Conservation (phyloP, 2,113 vertebrate species). For the Hippoglossus stenolepis region DNA sequence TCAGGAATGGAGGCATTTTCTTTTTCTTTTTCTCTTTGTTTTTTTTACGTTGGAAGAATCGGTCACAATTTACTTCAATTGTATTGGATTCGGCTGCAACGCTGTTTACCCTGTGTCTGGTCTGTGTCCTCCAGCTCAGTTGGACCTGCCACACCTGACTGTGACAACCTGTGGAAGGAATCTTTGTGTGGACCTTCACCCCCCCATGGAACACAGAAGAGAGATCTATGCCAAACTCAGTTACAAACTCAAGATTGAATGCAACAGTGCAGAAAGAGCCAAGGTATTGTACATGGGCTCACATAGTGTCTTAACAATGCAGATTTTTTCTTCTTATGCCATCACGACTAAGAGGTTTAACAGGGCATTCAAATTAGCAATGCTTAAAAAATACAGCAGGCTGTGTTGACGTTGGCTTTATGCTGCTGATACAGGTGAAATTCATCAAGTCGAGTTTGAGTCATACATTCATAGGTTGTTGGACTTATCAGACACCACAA, state of each 20-base stretch:
- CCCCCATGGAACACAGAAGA: constrained; percentile 8
- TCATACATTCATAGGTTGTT: too few species aligned
- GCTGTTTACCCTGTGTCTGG: not conserved
- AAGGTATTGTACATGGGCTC: constrained; percentile 26
- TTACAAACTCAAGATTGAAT: constrained; percentile 43
- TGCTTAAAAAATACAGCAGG: not conserved
- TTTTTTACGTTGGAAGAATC: too few species aligned
- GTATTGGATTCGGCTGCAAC: too few species aligned
- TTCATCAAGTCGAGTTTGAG: not conserved
- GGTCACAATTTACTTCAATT: too few species aligned
- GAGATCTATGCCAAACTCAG: not conserved
- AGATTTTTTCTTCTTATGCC: not conserved
- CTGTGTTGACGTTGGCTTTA: too few species aligned
- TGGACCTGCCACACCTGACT: constrained; percentile 54
- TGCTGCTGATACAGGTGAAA: too few species aligned
- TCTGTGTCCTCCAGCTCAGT: constrained; percentile 21
- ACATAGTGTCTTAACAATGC: too few species aligned
- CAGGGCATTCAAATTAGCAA: not conserved
- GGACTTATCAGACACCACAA: too few species aligned
- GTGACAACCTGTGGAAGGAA: constrained; percentile 8
- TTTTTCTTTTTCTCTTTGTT: too few species aligned
- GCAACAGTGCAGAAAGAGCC: fast-evolving
- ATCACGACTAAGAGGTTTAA: not conserved
- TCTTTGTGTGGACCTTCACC: constrained; percentile 54
- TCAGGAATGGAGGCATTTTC: too few species aligned